phyloP scores from a whole-genome alignment of 1,140 invertebrate species.

The Microvelia longipes region DNA sequence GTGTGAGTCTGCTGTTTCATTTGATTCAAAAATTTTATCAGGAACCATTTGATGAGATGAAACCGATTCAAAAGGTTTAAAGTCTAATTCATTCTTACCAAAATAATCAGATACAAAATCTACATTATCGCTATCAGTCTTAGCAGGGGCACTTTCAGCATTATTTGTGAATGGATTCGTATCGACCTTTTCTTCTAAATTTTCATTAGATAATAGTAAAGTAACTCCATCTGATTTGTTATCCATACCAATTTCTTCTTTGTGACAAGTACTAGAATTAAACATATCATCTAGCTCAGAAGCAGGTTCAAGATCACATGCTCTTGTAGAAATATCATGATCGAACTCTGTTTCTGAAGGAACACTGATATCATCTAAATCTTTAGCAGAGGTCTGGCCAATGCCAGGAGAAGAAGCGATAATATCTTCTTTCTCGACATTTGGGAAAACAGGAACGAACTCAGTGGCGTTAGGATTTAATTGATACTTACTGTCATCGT shows the following conservation, averaged over 20 bases:
- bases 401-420: background rate
- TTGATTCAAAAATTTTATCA: background rate
- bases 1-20: too few relatives aligned
- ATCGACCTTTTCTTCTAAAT: background rate
- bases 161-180: background rate
- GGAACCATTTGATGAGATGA: background rate
- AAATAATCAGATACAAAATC: background rate
- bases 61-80: background rate
- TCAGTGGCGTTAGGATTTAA: background rate
- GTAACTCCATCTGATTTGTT: background rate
- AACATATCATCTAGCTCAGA: background rate
- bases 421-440: background rate
- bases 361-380: background rate
- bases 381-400: background rate
- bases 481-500: background rate
- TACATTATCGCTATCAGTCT: background rate
- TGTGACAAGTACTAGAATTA: too few relatives aligned
- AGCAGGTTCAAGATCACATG: background rate
- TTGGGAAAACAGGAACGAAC: background rate
- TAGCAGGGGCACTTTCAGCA: background rate
- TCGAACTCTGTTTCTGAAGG: background rate
- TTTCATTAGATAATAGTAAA: background rate
- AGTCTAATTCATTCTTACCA: background rate
- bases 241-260: too few relatives aligned
- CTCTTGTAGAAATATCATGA: background rate